Conservation (phyloP, 2,797 vertebrate genomes). For the Danio jaintianensis region DNA sequence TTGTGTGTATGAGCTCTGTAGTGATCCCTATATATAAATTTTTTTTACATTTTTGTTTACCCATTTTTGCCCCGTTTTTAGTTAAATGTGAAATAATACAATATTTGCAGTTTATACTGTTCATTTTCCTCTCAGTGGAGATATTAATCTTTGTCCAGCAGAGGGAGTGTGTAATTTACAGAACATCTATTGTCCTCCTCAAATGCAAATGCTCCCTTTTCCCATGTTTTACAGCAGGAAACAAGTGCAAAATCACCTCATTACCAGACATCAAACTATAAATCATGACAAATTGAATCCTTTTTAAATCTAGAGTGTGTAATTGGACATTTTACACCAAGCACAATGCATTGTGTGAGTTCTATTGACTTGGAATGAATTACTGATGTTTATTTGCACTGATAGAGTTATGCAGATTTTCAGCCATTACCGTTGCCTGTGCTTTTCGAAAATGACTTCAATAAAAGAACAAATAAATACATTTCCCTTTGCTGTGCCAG, state of each 20-base stretch:
- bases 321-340: constrained; percentile 18
- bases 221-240: constrained; percentile 5
- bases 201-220: constrained; percentile 19
- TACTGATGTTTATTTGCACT: constrained; percentile 18
- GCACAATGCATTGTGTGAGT: not conserved
- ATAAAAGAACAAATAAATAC: not conserved
- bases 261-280: constrained; percentile 1
- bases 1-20: too few relatives aligned
- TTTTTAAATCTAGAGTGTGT: constrained; percentile 23
- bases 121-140: not conserved
- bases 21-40: not conserved
- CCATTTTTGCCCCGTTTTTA: not conserved
- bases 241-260: constrained; percentile 19
- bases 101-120: not conserved
- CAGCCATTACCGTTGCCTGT: not conserved
- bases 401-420: constrained; percentile 8
- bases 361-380: constrained; percentile 17
- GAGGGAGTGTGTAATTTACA: constrained; percentile 79
- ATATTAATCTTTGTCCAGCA: constrained; percentile 73
- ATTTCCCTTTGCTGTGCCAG: constrained; percentile 6
- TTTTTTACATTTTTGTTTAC: not conserved
- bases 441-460: constrained; percentile 14
- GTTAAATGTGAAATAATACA: not conserved
- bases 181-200: constrained; percentile 20
- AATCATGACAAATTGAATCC: constrained; percentile 24